phyloP scores from a whole-genome alignment of 2,113 vertebrate species.

The Pipra filicauda region DNA sequence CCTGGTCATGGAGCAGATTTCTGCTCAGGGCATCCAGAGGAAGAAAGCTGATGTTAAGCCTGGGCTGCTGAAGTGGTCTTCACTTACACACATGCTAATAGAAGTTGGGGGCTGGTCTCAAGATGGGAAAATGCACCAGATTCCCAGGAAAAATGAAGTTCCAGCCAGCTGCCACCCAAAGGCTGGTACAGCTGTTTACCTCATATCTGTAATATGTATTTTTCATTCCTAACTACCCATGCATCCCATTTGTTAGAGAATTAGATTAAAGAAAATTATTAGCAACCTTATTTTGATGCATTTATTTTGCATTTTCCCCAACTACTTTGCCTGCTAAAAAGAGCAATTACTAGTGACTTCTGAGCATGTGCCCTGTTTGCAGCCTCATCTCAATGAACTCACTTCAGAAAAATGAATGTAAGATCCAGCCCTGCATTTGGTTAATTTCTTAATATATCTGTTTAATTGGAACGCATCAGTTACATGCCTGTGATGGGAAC shows the following conservation, averaged over 20 bases:
- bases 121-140: not conserved
- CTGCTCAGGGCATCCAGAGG: not conserved
- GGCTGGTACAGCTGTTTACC: not conserved
- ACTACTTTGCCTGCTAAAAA: not conserved
- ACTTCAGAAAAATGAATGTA: not conserved
- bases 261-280: not conserved
- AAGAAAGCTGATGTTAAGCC: not conserved
- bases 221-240: not conserved
- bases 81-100: not conserved
- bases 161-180: not conserved
- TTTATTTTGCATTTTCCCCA: not conserved
- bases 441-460: not conserved
- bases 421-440: not conserved
- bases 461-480: not conserved
- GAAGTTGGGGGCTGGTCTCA: not conserved
- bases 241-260: not conserved
- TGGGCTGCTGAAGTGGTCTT: not conserved
- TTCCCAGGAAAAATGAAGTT: not conserved
- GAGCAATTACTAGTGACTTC: not conserved
- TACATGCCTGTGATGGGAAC: not conserved
- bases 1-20: not conserved
- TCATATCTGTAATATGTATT: fast-evolving
- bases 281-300: not conserved
- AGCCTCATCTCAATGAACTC: not conserved
- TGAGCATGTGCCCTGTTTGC: not conserved